Evolutionary conservation across 2,888 invertebrate genomes (phyloP).

Genomic region (Siphlonurus alternatus): DNA sequence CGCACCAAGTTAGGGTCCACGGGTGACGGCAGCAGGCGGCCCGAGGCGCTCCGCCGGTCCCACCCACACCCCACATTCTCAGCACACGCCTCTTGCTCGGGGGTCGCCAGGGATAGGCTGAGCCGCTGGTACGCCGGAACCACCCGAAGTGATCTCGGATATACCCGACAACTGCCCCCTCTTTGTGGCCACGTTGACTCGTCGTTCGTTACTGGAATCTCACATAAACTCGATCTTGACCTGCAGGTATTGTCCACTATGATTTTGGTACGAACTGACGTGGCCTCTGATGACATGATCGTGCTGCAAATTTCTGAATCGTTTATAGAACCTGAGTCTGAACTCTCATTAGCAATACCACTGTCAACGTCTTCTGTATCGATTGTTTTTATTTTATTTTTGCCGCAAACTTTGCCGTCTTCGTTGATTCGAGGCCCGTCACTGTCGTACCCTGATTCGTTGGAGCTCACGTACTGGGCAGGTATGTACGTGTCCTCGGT

Average conservation of each 20-base stretch:
- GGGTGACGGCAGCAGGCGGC: constrained; percentile 2
- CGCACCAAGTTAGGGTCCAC: constrained; percentile 31
- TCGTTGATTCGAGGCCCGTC: constrained; percentile 35
- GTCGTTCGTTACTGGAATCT: not conserved
- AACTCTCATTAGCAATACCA: constrained; percentile 19
- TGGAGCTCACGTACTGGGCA: constrained; percentile 53
- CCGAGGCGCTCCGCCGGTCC: constrained; percentile 8
- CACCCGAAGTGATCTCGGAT: not conserved
- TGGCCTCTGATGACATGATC: not conserved
- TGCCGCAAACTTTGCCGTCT: constrained; percentile 8
- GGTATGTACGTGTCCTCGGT: constrained; percentile 10
- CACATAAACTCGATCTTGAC: not conserved
- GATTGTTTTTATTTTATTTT: not conserved
- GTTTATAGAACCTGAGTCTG: constrained; percentile 14
- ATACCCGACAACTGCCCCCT: not conserved
- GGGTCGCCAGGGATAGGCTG: not conserved
- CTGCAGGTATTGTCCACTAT: not conserved
- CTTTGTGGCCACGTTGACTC: not conserved
- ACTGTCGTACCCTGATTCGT: constrained; percentile 70
- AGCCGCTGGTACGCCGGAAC: not conserved
- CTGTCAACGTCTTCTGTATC: constrained; percentile 25
- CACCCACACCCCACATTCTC: constrained; percentile 12
- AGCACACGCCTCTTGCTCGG: constrained; percentile 1
- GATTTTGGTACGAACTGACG: not conserved
- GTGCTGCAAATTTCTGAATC: constrained; percentile 7